phyloP scores from a whole-genome alignment of 2,113 vertebrate genomes.

The Neolamprologus variostigma region DNA sequence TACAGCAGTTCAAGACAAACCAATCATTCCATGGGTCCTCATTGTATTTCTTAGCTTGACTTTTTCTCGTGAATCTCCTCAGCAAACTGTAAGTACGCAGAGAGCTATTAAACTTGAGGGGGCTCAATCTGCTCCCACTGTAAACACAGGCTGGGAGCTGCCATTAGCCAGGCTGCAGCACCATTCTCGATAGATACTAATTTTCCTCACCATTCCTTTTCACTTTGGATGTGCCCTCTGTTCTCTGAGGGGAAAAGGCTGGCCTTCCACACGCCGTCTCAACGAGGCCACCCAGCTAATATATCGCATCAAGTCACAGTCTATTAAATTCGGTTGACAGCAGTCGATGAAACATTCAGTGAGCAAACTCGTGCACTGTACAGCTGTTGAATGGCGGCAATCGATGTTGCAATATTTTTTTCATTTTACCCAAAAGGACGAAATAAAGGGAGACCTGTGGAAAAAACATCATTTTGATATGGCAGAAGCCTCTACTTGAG shows the following conservation, averaged over 20 bases:
- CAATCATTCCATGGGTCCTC: not conserved
- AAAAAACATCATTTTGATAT: not conserved
- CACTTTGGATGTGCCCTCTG: not conserved
- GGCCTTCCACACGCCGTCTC: not conserved
- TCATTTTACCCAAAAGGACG: not conserved
- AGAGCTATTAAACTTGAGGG: constrained; percentile 40
- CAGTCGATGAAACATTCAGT: constrained; percentile 7
- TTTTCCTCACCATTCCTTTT: not conserved
- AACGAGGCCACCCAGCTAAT: constrained; percentile 1
- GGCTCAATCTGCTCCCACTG: constrained; percentile 10
- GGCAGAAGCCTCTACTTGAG: not conserved
- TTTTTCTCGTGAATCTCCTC: not conserved
- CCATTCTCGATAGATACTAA: constrained; percentile 31
- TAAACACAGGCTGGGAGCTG: constrained; percentile 47
- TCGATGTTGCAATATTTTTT: not conserved
- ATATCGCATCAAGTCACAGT: constrained; percentile 15
- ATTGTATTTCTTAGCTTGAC: not conserved
- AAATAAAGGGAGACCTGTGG: not conserved
- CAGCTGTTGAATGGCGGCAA: not conserved
- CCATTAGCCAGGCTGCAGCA: constrained; percentile 35
- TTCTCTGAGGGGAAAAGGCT: not conserved
- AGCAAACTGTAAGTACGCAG: not conserved
- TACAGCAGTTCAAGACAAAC: not conserved
- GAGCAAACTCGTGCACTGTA: not conserved
- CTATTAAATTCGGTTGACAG: constrained; percentile 23